A percentile compares a stretch with the other conserved stretches of the same genome.
Conservation (phyloP, 2,113 vertebrate species). For the Ancistrus triradiatus region DNA sequence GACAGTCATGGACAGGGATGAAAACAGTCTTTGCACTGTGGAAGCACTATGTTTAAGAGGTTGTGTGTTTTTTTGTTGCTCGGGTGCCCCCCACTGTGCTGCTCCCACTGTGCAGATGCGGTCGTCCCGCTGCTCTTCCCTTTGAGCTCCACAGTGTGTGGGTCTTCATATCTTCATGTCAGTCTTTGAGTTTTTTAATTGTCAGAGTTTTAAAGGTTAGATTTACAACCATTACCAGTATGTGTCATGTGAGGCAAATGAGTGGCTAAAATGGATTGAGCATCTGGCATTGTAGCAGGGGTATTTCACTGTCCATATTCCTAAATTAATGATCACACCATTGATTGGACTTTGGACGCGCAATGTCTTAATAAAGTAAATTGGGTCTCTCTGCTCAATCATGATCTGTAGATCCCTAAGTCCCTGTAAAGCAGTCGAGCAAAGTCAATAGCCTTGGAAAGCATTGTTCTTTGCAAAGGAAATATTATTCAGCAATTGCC, state of each 20-base stretch:
- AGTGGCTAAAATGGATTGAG: constrained; percentile 38
- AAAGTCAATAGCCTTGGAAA: constrained; percentile 53
- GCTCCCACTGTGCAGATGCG: not conserved
- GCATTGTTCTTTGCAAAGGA: constrained; percentile 23
- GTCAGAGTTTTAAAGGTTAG: constrained; percentile 44
- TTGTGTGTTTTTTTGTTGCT: constrained; percentile 1
- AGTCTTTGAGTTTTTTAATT: constrained; percentile 49
- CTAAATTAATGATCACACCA: constrained; percentile 72
- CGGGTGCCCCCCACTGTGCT: not conserved
- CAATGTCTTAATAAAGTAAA: constrained; percentile 72
- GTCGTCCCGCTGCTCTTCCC: constrained; percentile 1
- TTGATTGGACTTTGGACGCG: constrained; percentile 78
- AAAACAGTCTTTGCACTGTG: not conserved
- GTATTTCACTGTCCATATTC: constrained; percentile 75
- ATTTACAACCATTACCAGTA: constrained; percentile 35
- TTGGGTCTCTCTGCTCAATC: constrained; percentile 68
- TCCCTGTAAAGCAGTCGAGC: constrained; percentile 52
- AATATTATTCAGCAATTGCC: constrained; percentile 35
- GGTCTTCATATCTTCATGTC: constrained; percentile 6
- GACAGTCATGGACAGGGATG: constrained; percentile 31
- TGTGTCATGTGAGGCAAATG: constrained; percentile 39
- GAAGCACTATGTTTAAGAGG: constrained; percentile 12
- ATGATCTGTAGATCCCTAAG: constrained; percentile 50
- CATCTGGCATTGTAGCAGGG: constrained; percentile 48
- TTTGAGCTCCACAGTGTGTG: not conserved